Conservation (phyloP, 2,113 vertebrate species). For the Microcebus griseorufus region DNA sequence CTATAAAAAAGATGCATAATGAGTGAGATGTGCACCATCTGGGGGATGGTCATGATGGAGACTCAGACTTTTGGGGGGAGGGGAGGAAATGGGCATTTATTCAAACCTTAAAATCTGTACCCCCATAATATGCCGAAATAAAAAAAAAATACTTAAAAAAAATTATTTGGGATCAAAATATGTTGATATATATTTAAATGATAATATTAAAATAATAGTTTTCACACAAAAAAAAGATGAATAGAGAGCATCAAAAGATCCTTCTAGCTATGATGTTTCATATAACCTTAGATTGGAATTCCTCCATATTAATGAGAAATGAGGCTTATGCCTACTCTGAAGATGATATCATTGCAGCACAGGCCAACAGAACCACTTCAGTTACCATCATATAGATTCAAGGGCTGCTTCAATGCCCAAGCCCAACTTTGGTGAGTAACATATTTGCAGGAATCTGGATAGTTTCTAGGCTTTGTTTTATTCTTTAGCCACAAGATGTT, state of each 20-base stretch:
- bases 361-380: not conserved
- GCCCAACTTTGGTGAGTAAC: not conserved
- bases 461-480: conserved; percentile 11
- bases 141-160: too few species aligned
- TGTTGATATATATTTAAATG: too few species aligned
- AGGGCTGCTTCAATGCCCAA: not conserved
- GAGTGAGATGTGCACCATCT: too few species aligned
- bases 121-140: too few species aligned
- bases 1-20: not conserved
- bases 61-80: too few species aligned
- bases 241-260: not conserved
- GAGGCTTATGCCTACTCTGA: not conserved
- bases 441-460: not conserved
- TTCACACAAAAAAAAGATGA: not conserved
- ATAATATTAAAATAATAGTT: too few species aligned
- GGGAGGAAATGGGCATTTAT: too few species aligned
- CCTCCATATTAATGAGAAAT: not conserved
- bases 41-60: too few species aligned
- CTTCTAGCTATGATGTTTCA: not conserved
- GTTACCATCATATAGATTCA: not conserved
- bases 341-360: not conserved
- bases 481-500: not conserved
- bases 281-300: not conserved
- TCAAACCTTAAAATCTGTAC: too few species aligned
- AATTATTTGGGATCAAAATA: too few species aligned